Evolutionary conservation across 2,797 vertebrate species (phyloP), one percentile per base, ranked within the genome.

Genomic region (Parauchenoglanis ngamensis): DNA sequence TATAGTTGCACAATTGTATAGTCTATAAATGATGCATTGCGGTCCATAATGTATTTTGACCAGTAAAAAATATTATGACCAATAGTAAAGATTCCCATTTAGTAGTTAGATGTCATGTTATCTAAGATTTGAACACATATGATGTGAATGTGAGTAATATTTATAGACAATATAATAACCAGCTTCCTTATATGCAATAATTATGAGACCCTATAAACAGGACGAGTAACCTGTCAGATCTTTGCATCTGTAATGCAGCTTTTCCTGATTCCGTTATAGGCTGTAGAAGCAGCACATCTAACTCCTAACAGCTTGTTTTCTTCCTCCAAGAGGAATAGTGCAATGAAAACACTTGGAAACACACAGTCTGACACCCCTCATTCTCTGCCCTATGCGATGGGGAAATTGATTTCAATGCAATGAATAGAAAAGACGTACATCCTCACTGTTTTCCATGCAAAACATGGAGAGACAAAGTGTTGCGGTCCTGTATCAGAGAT

Each of bases 111-210:
- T 92, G 93, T 92, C 93, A 94, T 31, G 80, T 21, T 89, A 91
- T 91, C 85, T 90, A 91, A 91, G 87, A 92, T 89, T 85, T 80
- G 82, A 17, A 46, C 68, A 61, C 21, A 40, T 87, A 8, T 31
- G 13, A 81, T 92, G 91, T 94, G 90, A 92, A 92, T 94, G 92
- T 94, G 91, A 92, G 88, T 80, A 59, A 88, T 79, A 86, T 80
- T 90, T 87, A 92, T 93, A 83, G 73, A 94, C 76, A 86, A 92
- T 91, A 81, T 61, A 70, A 88, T 57, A 92, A 93, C 94, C 94
- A 95, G 92, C 94, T 94, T 93, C 94, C 28, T 91, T 91, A 94
- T 94, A 96, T 96, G 95, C 95, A 96, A 96, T 95, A 95, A 89
- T 68, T 61, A 80, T 91, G 87, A 93, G 88, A 78, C 59, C 73